Conservation (phyloP, 2,797 vertebrate genomes). For the Malacoraja senta region DNA sequence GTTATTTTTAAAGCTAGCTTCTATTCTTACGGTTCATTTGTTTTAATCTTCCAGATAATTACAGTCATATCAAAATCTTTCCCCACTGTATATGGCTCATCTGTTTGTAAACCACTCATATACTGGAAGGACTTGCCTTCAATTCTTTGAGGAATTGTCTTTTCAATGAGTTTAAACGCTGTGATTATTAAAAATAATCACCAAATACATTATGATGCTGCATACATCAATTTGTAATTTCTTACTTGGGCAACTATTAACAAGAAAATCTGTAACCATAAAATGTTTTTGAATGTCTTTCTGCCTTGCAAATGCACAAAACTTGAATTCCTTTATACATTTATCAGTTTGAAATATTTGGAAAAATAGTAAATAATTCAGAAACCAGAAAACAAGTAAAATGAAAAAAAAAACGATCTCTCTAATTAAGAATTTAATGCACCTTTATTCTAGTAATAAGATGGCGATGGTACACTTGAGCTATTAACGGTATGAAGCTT, state of each 20-base stretch:
- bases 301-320: neutral
- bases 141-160: conserved; percentile 9
- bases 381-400: neutral
- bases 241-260: neutral
- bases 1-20: conserved; percentile 48
- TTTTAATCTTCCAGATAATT: conserved; percentile 62
- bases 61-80: conserved; percentile 53
- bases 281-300: neutral
- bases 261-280: neutral
- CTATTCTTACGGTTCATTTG: conserved; percentile 56
- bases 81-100: conserved; percentile 50
- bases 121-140: neutral
- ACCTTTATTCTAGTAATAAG: neutral
- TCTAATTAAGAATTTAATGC: neutral
- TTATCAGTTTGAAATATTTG: neutral
- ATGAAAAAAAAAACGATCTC: neutral
- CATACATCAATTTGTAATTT: neutral
- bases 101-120: conserved; percentile 32
- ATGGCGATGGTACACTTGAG: neutral
- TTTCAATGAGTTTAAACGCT: neutral
- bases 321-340: neutral
- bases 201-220: conserved; percentile 1
- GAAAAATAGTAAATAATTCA: neutral
- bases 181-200: conserved; percentile 25
- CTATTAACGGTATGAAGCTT: neutral